Evolutionary conservation across 2,888 invertebrate genomes (phyloP).

Genomic region (Leucania comma): DNA sequence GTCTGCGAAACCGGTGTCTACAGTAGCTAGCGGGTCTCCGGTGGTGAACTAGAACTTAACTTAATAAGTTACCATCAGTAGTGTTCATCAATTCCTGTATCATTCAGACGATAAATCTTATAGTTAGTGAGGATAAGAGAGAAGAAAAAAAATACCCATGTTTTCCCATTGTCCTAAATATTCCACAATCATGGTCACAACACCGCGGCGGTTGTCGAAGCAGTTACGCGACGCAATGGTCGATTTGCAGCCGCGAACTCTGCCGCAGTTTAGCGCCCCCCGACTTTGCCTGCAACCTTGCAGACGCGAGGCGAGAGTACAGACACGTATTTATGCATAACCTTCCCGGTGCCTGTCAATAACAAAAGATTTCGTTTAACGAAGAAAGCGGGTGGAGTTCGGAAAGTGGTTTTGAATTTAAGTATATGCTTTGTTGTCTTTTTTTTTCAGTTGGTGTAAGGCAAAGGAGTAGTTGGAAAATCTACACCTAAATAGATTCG

Average conservation of each 20-base stretch:
- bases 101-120: not conserved
- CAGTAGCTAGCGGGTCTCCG: too few species aligned
- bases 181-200: conserved; percentile 13
- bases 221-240: conserved; percentile 71
- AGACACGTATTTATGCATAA: conserved; percentile 70
- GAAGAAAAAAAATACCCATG: not conserved
- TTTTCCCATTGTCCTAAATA: not conserved
- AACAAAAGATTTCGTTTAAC: conserved; percentile 52
- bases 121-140: not conserved
- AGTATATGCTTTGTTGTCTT: not conserved
- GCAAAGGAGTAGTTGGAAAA: not conserved
- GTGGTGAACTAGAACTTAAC: too few species aligned
- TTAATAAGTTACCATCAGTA: too few species aligned
- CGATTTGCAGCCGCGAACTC: conserved; percentile 73
- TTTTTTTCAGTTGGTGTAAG: too few species aligned
- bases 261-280: conserved; percentile 52
- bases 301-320: not conserved
- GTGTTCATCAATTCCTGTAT: too few species aligned
- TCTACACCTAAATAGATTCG: not conserved
- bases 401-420: conserved; percentile 9
- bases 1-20: too few species aligned
- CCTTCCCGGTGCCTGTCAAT: conserved; percentile 53
- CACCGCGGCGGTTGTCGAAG: conserved; percentile 69
- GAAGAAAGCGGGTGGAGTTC: conserved; percentile 5
- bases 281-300: conserved; percentile 40